These are phyloP conservation scores for Engraulis encrasicolus DNA, from an alignment of 2,113 vertebrate species.

Conservation along the genomic window DNA sequence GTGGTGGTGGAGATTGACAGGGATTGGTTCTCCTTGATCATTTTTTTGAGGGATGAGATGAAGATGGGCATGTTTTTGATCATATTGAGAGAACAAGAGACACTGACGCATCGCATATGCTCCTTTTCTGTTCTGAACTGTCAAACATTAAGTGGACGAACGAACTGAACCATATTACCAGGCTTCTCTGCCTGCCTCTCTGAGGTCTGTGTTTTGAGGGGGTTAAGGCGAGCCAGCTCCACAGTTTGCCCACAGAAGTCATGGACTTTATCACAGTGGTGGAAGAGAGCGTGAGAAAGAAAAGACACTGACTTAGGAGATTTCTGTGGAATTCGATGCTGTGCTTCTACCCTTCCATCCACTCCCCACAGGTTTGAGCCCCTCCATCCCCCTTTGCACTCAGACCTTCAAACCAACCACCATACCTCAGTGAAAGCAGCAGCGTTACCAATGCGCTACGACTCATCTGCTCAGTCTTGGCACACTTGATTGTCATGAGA, in stretches of 20 bases:
- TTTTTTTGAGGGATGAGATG: too few species aligned
- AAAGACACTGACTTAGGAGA: neutral
- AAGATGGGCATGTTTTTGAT: neutral
- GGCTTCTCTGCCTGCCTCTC: neutral
- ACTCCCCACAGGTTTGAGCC: neutral
- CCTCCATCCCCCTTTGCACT: neutral
- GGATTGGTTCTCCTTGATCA: too few species aligned
- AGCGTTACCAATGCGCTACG: neutral
- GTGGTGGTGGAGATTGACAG: too few species aligned
- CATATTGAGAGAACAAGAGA: neutral
- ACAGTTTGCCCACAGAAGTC: neutral
- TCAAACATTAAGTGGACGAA: neutral
- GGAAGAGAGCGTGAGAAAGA: too few species aligned
- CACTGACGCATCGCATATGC: too few species aligned
- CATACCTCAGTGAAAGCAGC: neutral
- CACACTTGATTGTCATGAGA: neutral
- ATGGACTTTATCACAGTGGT: slow-evolving; percentile 1
- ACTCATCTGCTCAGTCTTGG: neutral
- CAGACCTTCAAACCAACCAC: neutral
- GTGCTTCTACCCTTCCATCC: neutral
- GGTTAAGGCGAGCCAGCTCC: neutral
- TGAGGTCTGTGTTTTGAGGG: neutral
- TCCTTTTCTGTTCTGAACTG: neutral
- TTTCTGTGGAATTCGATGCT: neutral
- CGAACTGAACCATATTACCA: neutral